A percentile compares a stretch with the other conserved stretches of the same genome.
These are phyloP conservation scores for Porites cylindrica DNA, from an alignment of 92 coral and sea anemone species.

Conservation along the genomic window DNA sequence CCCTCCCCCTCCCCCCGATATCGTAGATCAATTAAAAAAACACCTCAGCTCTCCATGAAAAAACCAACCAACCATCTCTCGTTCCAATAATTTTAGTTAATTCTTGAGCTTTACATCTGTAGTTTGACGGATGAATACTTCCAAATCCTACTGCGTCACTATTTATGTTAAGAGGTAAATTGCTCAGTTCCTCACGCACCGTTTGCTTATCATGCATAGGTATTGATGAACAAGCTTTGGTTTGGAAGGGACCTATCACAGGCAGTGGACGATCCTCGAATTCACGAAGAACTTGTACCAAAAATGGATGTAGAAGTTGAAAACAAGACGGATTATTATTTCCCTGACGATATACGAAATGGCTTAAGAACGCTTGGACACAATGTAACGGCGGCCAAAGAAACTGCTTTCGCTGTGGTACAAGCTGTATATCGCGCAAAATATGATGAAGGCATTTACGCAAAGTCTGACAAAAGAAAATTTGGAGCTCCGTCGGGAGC, in stretches of 20 bases:
- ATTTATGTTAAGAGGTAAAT: too few relatives aligned
- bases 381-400: neutral
- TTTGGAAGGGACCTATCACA: constrained; percentile 57
- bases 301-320: constrained; percentile 47
- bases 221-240: constrained; percentile 86
- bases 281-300: too few relatives aligned
- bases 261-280: constrained; percentile 76
- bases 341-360: constrained; percentile 29
- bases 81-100: too few relatives aligned
- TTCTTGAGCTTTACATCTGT: too few relatives aligned
- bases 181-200: neutral
- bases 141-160: too few relatives aligned
- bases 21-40: too few relatives aligned
- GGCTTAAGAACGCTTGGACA: constrained; percentile 73
- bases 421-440: constrained; percentile 73
- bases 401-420: constrained; percentile 43
- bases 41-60: too few relatives aligned
- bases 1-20: too few relatives aligned
- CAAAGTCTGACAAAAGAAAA: constrained; percentile 83
- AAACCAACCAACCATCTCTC: too few relatives aligned
- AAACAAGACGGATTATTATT: constrained; percentile 18
- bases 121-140: too few relatives aligned
- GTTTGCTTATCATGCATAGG: constrained; percentile 46
- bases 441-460: constrained; percentile 48
- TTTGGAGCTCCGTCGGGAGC: constrained; percentile 74